Base-by-base conservation (phyloP, 2,113 vertebrate species). In the Glareola pratincola region DNA sequence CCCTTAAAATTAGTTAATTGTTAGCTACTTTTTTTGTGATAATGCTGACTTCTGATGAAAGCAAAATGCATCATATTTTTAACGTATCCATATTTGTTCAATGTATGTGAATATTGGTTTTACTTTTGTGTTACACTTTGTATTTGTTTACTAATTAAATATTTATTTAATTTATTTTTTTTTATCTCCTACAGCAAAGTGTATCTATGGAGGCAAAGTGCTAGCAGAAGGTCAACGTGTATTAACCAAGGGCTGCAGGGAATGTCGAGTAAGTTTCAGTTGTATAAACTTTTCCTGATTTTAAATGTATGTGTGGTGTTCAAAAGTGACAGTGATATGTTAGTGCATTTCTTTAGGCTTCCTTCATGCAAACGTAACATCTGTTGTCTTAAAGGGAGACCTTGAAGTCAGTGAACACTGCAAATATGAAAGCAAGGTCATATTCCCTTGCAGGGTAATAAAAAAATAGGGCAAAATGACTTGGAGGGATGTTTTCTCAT, bases 211-310 rank as follows among this genome's bases (percentile, higher is more conserved):
- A 98, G 99, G 98, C 34, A 98, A 98, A 96, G 98, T 98, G 12
- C 98, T 99, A 62, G 98, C 99, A 56, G 99, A 99, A 96, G 99
- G 99, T 87, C 99, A 99, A 72, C 97, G 98, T 34, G 96, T 99
- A 59, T 97, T 99, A 96, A 98, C 98, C 69, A 98, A 98, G 96
- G 99, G 97, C 97, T 99, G 99, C 97, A 98, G 98, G 95, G 99
- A 99, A 98, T 99, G 99, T 96, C 98, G 98, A 98, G 99, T 99
- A 98, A 99, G 97, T 98, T 93, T 92, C 57, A 74, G 36, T 29
- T 66, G 37, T 51, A 17, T 6, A 36, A 91, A 79, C 71, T 50
- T 91, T 24, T 74, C 43, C 45, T 76, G 43, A 57, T 90, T 88
- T 87, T 92, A 80, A 88, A 88, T 68, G 41, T 67, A 16, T 73